Conservation (phyloP, 2,113 vertebrate species). For the Muntiacus reevesi region DNA sequence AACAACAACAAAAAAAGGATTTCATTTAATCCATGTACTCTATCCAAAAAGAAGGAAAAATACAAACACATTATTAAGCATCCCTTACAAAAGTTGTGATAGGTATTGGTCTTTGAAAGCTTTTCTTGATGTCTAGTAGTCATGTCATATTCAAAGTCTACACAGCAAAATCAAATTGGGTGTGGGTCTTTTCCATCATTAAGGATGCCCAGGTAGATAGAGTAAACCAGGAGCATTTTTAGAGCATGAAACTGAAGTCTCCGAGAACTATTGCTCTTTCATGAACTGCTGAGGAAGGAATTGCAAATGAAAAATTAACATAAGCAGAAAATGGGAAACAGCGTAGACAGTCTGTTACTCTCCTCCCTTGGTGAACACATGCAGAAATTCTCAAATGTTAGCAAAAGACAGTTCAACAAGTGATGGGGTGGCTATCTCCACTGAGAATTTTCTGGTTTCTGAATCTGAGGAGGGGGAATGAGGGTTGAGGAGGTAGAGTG, state of each 20-base stretch:
- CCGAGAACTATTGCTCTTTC: neutral
- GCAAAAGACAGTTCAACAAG: neutral
- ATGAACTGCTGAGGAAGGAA: neutral
- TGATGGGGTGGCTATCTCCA: neutral
- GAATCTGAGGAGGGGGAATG: neutral
- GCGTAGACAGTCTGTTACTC: neutral
- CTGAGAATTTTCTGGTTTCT: conserved; percentile 24
- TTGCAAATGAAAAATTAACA: neutral
- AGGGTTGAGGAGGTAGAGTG: neutral
- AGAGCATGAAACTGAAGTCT: neutral
- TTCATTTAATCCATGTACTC: neutral
- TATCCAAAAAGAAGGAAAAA: neutral
- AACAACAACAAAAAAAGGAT: neutral
- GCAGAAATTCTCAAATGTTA: neutral
- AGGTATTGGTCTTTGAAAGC: neutral
- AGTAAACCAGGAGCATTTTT: neutral
- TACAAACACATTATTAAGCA: neutral
- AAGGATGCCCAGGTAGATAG: neutral
- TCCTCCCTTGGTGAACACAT: neutral
- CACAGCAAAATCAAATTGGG: neutral
- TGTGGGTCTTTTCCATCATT: neutral
- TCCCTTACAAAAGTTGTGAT: neutral
- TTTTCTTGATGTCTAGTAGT: neutral
- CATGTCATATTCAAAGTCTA: neutral
- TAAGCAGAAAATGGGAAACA: neutral